phyloP scores from a whole-genome alignment of 2,797 vertebrate species.

The Sebastes goodei region DNA sequence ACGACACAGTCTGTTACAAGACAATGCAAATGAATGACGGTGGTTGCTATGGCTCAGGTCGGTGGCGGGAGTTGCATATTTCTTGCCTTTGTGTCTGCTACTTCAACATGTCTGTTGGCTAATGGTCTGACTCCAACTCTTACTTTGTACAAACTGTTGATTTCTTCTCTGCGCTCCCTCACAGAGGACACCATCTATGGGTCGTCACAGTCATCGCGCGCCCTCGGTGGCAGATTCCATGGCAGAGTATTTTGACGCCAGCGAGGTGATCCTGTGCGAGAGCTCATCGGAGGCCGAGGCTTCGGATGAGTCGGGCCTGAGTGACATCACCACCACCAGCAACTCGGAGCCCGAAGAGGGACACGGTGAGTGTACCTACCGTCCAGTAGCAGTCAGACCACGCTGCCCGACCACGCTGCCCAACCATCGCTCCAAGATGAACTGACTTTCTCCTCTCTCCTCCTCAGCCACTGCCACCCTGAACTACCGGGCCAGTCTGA shows the following conservation, averaged over 20 bases:
- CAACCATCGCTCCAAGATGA: not conserved
- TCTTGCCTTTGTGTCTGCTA: not conserved
- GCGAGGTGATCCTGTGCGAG: constrained; percentile 87
- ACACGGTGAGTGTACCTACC: constrained; percentile 56
- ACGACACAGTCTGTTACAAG: not conserved
- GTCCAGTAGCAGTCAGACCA: not conserved
- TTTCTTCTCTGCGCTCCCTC: not conserved
- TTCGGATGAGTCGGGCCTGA: constrained; percentile 88
- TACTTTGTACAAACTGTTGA: not conserved
- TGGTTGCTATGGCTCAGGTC: not conserved
- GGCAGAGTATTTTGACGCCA: constrained; percentile 92
- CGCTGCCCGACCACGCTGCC: not conserved
- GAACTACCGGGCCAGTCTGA: constrained; percentile 76
- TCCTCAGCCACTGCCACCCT: constrained; percentile 61
- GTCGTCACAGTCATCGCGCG: constrained; percentile 78
- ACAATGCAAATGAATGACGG: not conserved
- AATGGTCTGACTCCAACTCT: not conserved
- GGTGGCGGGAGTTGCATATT: not conserved
- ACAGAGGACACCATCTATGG: constrained; percentile 60
- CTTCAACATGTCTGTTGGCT: not conserved
- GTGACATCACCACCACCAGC: constrained; percentile 89
- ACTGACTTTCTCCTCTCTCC: not conserved
- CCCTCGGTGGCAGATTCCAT: constrained; percentile 90
- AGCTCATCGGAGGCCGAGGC: constrained; percentile 89
- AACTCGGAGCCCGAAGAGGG: constrained; percentile 85